Base-by-base conservation (phyloP, 2,888 invertebrate species). In the Thalpophila matura region DNA sequence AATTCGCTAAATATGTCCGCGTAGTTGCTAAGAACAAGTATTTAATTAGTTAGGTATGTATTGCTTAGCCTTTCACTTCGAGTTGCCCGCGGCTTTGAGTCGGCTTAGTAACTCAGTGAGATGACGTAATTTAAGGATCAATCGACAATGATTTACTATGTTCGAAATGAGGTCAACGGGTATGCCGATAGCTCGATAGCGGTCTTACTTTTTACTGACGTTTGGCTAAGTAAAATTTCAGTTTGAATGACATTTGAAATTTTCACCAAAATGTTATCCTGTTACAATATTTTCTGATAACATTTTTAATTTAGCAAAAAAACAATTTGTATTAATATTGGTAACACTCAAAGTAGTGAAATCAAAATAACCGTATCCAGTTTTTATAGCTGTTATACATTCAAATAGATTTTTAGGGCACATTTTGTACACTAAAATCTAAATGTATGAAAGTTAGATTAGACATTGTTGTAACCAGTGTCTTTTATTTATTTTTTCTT, bases 121-220 rank as follows among this genome's bases (percentile, higher is more conserved):
- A 68, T 80, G 81, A 78, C 76, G 81, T 74, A 80, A 78, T 58
- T 56, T 63, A 72, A 77, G 68, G 81, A 80, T 78, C 64, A 81
- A 80, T 77, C 73, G 74, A 73, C 66, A 73, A 55, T 74, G 66
- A 77, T 70, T 80, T 78, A 75, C 59, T 43, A 57, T 56, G 58
- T 59, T 50, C 6, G 42, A 51, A 71, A 60, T 79, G 76, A 57
- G 74, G 74, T 64, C 74, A 61, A 49, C 47, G 27, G 58, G 38
- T 61, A 20, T 27, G 37, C 49, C 33, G 50, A 46, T 22, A 29
- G 59, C 40, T 42, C 26, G 26, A 35, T 53, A 57, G 46, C 31
- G 16, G 29, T 57, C 49, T 76, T 50, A 62, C 20, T 22, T 33
- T 47, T 18, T 40, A 45, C 7, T 31, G 42, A 65, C 40, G 35